A percentile compares a stretch with the other conserved stretches of the same genome.
Evolutionary conservation across 2,113 vertebrate genomes (phyloP).

Genomic region (Boleophthalmus pectinirostris): DNA sequence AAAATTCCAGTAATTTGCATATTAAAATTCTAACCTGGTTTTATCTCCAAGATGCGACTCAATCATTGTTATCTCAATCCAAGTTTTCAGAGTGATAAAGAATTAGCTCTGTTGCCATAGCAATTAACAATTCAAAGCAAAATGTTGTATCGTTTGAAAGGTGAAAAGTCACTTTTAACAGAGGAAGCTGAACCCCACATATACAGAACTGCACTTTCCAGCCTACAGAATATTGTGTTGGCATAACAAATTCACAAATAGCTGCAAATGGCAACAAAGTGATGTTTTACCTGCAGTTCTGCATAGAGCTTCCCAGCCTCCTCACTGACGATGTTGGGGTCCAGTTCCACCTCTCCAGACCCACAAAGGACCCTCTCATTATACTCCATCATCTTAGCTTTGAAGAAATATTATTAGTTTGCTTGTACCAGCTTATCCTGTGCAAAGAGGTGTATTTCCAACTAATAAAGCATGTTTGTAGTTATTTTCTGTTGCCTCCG

Average conservation of each 20-base stretch:
- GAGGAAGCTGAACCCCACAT: too few relatives aligned
- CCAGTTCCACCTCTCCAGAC: slow-evolving; percentile 72
- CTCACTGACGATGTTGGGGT: slow-evolving; percentile 80
- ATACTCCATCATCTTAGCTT: slow-evolving; percentile 67
- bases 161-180: too few relatives aligned
- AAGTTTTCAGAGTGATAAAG: too few relatives aligned
- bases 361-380: slow-evolving; percentile 70
- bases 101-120: too few relatives aligned
- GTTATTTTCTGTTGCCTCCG: slow-evolving; percentile 29
- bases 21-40: too few relatives aligned
- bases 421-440: background rate
- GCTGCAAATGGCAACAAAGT: background rate
- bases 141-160: too few relatives aligned
- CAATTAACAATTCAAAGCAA: too few relatives aligned
- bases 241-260: background rate
- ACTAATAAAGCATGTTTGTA: background rate
- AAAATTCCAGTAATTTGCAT: too few relatives aligned
- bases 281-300: slow-evolving; percentile 75
- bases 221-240: background rate
- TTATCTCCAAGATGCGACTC: too few relatives aligned
- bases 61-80: too few relatives aligned
- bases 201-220: background rate
- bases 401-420: slow-evolving; percentile 1
- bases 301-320: slow-evolving; percentile 81
- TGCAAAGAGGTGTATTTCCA: background rate